Evolutionary conservation across 92 coral and sea anemone genomes (phyloP).

Genomic region (Pocillopora meandrina): DNA sequence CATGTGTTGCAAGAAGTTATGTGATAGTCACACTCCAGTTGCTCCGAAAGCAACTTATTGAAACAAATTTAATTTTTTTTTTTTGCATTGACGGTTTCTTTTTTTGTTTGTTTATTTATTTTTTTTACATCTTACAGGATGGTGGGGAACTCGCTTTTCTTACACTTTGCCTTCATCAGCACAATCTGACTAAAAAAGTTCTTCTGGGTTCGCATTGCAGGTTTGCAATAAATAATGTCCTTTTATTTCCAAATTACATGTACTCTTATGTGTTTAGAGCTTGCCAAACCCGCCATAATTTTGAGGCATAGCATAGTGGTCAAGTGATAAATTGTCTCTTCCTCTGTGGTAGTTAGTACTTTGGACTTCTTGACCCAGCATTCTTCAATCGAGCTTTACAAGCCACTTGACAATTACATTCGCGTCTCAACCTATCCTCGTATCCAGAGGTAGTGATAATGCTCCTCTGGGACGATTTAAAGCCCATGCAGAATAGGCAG

Average conservation of each 20-base stretch:
- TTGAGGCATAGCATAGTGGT: background rate
- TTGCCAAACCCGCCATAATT: too few relatives aligned
- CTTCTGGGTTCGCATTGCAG: slow-evolving; percentile 67
- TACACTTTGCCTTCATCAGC: slow-evolving; percentile 72
- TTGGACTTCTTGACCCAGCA: too few relatives aligned
- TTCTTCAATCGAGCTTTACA: too few relatives aligned
- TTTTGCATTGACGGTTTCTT: background rate
- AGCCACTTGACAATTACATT: too few relatives aligned
- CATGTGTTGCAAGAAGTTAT: too few relatives aligned
- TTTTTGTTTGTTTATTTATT: background rate
- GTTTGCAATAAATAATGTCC: slow-evolving; percentile 20
- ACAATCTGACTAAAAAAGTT: slow-evolving; percentile 62
- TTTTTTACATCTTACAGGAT: slow-evolving; percentile 48
- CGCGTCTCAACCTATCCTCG: too few relatives aligned
- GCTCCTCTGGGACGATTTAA: too few relatives aligned
- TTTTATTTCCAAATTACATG: background rate
- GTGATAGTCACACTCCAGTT: too few relatives aligned
- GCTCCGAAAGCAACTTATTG: too few relatives aligned
- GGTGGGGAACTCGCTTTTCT: slow-evolving; percentile 91
- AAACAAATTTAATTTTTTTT: background rate
- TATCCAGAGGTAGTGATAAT: too few relatives aligned
- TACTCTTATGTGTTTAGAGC: background rate
- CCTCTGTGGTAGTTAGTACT: too few relatives aligned
- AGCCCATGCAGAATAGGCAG: too few relatives aligned
- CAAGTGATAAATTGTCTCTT: background rate